Percentiles rank a stretch among this genome's conserved stretches.
phyloP scores from a whole-genome alignment of 2,888 invertebrate species.

The Latheticus oryzae region DNA sequence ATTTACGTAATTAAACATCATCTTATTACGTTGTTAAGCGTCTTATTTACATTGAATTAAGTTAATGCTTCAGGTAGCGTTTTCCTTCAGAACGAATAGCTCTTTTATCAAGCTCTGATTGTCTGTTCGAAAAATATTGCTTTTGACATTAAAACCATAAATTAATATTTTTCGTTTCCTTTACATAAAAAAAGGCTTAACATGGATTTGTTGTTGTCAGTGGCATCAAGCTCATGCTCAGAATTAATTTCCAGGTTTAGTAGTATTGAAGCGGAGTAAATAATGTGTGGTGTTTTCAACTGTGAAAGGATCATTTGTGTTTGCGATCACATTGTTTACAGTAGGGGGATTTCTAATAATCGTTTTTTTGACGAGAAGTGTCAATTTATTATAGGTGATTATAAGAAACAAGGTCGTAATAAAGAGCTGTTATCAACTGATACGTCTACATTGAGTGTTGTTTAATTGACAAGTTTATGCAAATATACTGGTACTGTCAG shows the following conservation, averaged over 20 bases:
- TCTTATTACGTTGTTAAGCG: conserved; percentile 20
- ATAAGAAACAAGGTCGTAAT: conserved; percentile 1
- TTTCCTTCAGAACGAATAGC: not conserved
- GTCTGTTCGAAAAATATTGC: not conserved
- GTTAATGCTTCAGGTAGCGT: conserved; percentile 10
- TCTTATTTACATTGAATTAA: conserved; percentile 22
- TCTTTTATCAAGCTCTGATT: not conserved
- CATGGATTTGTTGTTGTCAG: no score
- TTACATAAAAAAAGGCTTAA: no score
- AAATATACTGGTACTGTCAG: no score
- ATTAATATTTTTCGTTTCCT: no score
- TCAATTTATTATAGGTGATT: conserved; percentile 12
- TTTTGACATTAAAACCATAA: no score
- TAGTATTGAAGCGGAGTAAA: conserved; percentile 5
- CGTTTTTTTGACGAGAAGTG: conserved; percentile 2
- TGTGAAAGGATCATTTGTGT: conserved; percentile 8
- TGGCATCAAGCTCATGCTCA: not conserved
- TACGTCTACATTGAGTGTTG: not conserved
- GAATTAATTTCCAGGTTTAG: conserved; percentile 7
- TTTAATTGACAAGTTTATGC: conserved; percentile 4
- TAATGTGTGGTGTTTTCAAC: conserved; percentile 6
- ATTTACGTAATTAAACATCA: conserved; percentile 22
- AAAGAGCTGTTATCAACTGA: conserved; percentile 14
- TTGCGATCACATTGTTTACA: conserved; percentile 13
- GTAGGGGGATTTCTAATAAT: conserved; percentile 12